Evolutionary conservation across 2,888 invertebrate species (phyloP), one percentile per base, ranked within the genome.

Genomic region (Chouioia cunea): DNA sequence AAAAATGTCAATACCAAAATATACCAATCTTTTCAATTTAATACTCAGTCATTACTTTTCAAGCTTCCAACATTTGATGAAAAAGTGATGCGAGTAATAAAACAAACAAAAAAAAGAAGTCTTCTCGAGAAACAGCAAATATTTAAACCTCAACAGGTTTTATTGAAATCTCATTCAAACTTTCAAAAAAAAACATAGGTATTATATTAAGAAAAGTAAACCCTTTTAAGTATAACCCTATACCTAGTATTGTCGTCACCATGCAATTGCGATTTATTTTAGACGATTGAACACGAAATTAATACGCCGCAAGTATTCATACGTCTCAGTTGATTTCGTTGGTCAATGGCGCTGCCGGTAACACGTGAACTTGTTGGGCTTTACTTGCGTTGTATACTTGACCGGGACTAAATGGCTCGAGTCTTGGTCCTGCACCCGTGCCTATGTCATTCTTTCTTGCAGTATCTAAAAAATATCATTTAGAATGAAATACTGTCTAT

Each of bases 361-460:
- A 88, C 23, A 97, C 96, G 81, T 97, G 96, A 43, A 97, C 93
- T 86, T 97, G 97, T 82, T 92, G 92, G 69, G 95, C 95, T 86
- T 96, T 95, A 76, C 95, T 95, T 75, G 92, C 92, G 86, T 97
- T 97, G 87, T 96, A 97, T 20, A 97, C 94, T 86, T 97, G 97
- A 0, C 97, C 96, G 0, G 93, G 91, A 81, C 93, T 92, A 86
- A 97, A 97, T 0, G 96, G 95, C 82, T 96, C 94, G 65, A 96
- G 87, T 72, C 94, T 90, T 0, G 95, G 95, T 80, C 93, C 93
- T 54, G 80, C 82, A 80, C 93, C 93, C 50, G 81, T 79, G 50
- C 88, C 80, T 76, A 84, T 66, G 64, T 89, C 88, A 52, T 81
- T 83, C 79, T 88, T 88, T 67, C 86, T 83, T 57, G 83, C 78